Evolutionary conservation across 2,113 vertebrate species (phyloP), one percentile per base, ranked within the genome.

Genomic region (Dunckerocampus dactyliophorus): DNA sequence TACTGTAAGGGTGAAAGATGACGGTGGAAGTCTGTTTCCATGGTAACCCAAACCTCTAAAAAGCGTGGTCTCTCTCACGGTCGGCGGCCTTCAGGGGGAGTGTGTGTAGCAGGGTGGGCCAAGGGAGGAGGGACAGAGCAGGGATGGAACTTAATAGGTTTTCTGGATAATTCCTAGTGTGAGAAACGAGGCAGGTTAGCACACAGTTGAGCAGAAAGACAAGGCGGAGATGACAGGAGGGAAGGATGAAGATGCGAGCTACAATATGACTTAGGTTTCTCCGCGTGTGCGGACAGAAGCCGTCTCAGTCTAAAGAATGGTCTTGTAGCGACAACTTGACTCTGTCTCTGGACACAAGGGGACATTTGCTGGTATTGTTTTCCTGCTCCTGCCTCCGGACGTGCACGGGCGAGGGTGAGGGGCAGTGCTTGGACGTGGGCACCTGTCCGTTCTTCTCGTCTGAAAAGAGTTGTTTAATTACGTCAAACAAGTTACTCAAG

Each of bases 401-500:
- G 87, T 74, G 83, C 79, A 90, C 92, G 72, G 85, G 76, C 28
- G 87, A 43, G 39, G 39, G 39, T 2, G 31, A 90, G 91, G 92
- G 90, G 76, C 84, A 86, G 78, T 87, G 92, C 92, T 93, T 94
- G 93, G 91, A 92, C 89, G 92, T 14, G 39, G 4, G 92, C 91
- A 93, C 94, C 93, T 96, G 96, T 91, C 94, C 94, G 56, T 94
- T 97, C 95, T 98, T 97, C 95, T 99, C 96, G 93, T 98, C 96
- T 98, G 96, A 95, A 98, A 98, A 97, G 94, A 98, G 95, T 95
- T 95, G 94, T 94, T 95, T 95, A 93, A 96, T 97, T 94, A 97
- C 93, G 92, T 97, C 96, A 97, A 98, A 95, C 94, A 96, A 95
- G 95, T 94, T 95, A 96, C 93, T 95, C 93, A 97, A 91, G 89